phyloP scores from a whole-genome alignment of 2,888 invertebrate species.

The Parasteatoda lunata region DNA sequence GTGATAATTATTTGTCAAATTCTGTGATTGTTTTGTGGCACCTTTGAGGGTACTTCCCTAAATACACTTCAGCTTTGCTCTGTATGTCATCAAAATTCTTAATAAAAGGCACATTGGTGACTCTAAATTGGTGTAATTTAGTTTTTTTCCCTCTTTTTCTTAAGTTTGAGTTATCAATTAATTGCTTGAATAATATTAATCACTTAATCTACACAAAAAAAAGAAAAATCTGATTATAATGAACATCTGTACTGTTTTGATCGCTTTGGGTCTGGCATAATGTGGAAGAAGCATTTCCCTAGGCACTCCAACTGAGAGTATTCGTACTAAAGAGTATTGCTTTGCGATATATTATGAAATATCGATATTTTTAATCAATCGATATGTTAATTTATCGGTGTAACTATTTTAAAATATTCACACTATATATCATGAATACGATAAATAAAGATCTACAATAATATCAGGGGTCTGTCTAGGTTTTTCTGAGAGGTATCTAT shows the following conservation, averaged over 20 bases:
- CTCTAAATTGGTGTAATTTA: neutral
- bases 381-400: too few species aligned
- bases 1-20: constrained; percentile 63
- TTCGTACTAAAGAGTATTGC: neutral
- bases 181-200: too few species aligned
- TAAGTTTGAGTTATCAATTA: neutral
- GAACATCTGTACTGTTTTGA: neutral
- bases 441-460: too few species aligned
- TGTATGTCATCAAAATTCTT: constrained; percentile 65
- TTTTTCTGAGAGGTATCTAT: too few species aligned
- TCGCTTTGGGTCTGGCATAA: neutral
- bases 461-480: too few species aligned
- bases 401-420: too few species aligned
- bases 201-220: neutral
- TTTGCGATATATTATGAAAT: too few species aligned
- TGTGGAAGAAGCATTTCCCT: neutral
- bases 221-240: too few species aligned
- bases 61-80: constrained; percentile 66
- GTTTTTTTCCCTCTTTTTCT: neutral
- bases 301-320: neutral
- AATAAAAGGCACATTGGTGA: constrained; percentile 66
- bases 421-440: too few species aligned
- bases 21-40: constrained; percentile 67
- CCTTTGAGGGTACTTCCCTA: constrained; percentile 50
- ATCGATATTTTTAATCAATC: too few species aligned